Percentiles rank a stretch among this genome's conserved stretches.
Evolutionary conservation across 2,888 invertebrate species (phyloP).

Genomic region (Orchesellides sinensis): DNA sequence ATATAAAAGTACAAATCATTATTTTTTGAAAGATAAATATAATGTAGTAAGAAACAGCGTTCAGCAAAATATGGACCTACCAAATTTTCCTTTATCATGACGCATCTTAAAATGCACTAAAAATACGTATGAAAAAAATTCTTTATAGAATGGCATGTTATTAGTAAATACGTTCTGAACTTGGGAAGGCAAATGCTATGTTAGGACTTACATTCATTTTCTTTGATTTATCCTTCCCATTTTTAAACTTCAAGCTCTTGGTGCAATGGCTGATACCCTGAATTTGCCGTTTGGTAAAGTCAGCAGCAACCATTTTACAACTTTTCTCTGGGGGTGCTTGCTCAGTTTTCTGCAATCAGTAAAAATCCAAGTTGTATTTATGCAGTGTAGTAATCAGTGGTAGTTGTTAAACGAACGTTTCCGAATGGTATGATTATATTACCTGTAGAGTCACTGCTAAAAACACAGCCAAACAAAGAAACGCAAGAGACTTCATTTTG

Average conservation of each 20-base stretch:
- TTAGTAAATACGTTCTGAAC: too few species aligned
- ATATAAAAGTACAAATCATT: too few species aligned
- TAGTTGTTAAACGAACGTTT: not conserved
- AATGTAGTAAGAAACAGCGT: too few species aligned
- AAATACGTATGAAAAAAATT: too few species aligned
- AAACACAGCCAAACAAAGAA: slow-evolving; percentile 33
- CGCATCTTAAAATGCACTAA: slow-evolving; percentile 48
- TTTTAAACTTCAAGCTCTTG: slow-evolving; percentile 59
- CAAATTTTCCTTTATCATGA: slow-evolving; percentile 36
- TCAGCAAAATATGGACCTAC: slow-evolving; percentile 4
- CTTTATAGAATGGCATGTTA: too few species aligned
- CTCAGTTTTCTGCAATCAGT: slow-evolving; percentile 18
- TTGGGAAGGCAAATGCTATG: too few species aligned
- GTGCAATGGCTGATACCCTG: slow-evolving; percentile 33
- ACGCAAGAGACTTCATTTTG: slow-evolving; percentile 25
- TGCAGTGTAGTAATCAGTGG: not conserved
- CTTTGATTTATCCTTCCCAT: slow-evolving; percentile 55
- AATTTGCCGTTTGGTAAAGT: slow-evolving; percentile 60
- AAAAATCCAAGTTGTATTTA: not conserved
- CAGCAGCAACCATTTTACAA: slow-evolving; percentile 53
- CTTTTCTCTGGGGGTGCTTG: slow-evolving; percentile 50
- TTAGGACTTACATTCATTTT: slow-evolving; percentile 57
- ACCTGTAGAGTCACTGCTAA: slow-evolving; percentile 1
- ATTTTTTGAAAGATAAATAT: too few species aligned
- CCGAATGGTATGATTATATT: not conserved